A percentile compares a stretch with the other conserved stretches of the same genome.
Conservation (phyloP, 2,888 invertebrate genomes). For the Atethmia centrago region DNA sequence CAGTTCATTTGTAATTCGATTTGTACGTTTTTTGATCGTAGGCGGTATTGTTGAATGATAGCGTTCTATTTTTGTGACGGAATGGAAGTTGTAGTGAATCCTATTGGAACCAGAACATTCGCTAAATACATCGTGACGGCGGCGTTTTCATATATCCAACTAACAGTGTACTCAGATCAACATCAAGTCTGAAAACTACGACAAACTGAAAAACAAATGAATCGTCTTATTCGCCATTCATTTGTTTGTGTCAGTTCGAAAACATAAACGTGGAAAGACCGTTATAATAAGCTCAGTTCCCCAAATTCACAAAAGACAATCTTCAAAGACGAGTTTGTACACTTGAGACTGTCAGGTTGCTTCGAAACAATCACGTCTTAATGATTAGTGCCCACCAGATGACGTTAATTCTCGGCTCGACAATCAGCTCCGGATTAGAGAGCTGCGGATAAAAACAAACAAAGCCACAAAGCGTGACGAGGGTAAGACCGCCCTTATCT, state of each 20-base stretch:
- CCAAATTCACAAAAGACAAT: constrained; percentile 22
- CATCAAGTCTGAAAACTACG: neutral
- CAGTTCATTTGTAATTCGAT: constrained; percentile 61
- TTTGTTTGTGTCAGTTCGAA: neutral
- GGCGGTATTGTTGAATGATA: constrained; percentile 20
- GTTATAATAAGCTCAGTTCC: constrained; percentile 15
- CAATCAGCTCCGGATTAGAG: constrained; percentile 65
- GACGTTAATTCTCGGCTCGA: constrained; percentile 61
- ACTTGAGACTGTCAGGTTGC: constrained; percentile 32
- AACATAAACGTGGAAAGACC: neutral
- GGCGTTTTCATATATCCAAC: neutral
- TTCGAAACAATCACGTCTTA: constrained; percentile 41
- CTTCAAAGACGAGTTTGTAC: constrained; percentile 20
- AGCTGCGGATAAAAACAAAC: constrained; percentile 65
- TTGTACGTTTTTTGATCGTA: constrained; percentile 42
- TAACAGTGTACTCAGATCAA: neutral
- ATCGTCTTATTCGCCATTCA: neutral
- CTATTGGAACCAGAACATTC: neutral
- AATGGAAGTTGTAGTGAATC: neutral
- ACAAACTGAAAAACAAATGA: neutral
- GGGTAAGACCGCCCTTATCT: constrained; percentile 65
- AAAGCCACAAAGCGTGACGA: constrained; percentile 65
- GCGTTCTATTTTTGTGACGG: constrained; percentile 4
- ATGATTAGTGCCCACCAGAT: constrained; percentile 56
- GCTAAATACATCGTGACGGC: too few relatives aligned